These are phyloP conservation scores for Rhyacichthys aspro DNA, from an alignment of 2,797 vertebrate species.

Conservation along the genomic window DNA sequence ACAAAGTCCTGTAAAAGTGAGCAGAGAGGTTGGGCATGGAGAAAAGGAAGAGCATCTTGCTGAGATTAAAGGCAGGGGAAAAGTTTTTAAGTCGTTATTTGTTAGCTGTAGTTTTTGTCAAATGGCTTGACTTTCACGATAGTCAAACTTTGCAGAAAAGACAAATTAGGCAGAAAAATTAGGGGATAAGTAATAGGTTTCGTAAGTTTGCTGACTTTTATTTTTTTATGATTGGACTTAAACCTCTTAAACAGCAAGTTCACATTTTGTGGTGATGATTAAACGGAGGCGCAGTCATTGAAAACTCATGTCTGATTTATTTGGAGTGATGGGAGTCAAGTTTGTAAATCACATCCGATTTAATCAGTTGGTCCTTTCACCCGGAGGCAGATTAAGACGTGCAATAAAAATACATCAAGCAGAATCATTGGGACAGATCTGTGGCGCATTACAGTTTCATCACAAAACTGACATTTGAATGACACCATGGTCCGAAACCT, in stretches of 20 bases:
- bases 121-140: slow-evolving; percentile 25
- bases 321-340: slow-evolving; percentile 32
- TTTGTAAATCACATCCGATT: slow-evolving; percentile 33
- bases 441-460: slow-evolving; percentile 49
- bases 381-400: slow-evolving; percentile 29
- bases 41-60: slow-evolving; percentile 1
- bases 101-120: slow-evolving; percentile 6
- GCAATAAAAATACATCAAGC: slow-evolving; percentile 15
- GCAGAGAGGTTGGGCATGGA: neutral
- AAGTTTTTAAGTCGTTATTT: slow-evolving; percentile 2
- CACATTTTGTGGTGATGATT: slow-evolving; percentile 10
- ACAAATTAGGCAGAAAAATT: slow-evolving; percentile 27
- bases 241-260: slow-evolving; percentile 14
- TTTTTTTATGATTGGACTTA: slow-evolving; percentile 40
- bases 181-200: slow-evolving; percentile 15
- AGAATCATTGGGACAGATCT: slow-evolving; percentile 2
- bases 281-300: slow-evolving; percentile 13
- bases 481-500: slow-evolving; percentile 37
- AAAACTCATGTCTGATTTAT: slow-evolving; percentile 28
- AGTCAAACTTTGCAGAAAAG: slow-evolving; percentile 14
- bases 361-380: slow-evolving; percentile 33
- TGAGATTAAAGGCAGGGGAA: slow-evolving; percentile 12
- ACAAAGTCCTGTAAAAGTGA: slow-evolving; percentile 14
- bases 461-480: slow-evolving; percentile 45
- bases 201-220: slow-evolving; percentile 36